Base-by-base conservation (phyloP, 1,140 invertebrate species). In the Anastatus disparis region DNA sequence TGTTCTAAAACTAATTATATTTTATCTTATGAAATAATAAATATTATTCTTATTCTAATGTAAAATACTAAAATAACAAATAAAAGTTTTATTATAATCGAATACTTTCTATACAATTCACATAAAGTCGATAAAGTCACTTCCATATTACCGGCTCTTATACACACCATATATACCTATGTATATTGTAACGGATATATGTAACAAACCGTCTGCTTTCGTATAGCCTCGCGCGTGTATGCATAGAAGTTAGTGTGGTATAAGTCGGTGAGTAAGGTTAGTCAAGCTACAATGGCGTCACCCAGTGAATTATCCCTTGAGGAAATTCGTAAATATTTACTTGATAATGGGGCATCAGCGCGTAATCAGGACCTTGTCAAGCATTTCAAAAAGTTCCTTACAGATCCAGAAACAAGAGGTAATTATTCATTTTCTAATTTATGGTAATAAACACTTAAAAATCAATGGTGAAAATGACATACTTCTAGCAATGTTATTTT, bases 361-460 rank as follows among this genome's bases (percentile, higher is more conserved):
- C 93, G 91, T 74, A 96, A 96, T 85, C 92, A 93, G 84, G 93
- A 95, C 69, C 86, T 96, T 68, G 94, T 96, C 38, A 94, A 94
- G 84, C 89, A 95, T 87, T 97, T 96, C 77, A 95, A 94, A 84
- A 87, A 87, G 67, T 95, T 93, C 82, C 87, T 97, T 24, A 95
- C 92, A 61, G 91, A 95, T 85, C 90, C 92, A 3, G 88, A 89
- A 69, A 91, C 89, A 59, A 89, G 90, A 91, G 92, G 93, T 94
- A 86, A 87, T 88, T 85, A 50, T 20, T 6, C 31, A n/a, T n/a
- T n/a, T n/a, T n/a, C n/a, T n/a, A n/a, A n/a, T n/a, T n/a, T n/a
- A 4, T 3, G 26, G n/a, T 53, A 29, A 29, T 53, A n/a, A 2
- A 50, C 17, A 24, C 46, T 9, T 35, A 20, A n/a, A 56, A 20